phyloP scores from a whole-genome alignment of 2,113 vertebrate species.

The Blennius ocellaris region DNA sequence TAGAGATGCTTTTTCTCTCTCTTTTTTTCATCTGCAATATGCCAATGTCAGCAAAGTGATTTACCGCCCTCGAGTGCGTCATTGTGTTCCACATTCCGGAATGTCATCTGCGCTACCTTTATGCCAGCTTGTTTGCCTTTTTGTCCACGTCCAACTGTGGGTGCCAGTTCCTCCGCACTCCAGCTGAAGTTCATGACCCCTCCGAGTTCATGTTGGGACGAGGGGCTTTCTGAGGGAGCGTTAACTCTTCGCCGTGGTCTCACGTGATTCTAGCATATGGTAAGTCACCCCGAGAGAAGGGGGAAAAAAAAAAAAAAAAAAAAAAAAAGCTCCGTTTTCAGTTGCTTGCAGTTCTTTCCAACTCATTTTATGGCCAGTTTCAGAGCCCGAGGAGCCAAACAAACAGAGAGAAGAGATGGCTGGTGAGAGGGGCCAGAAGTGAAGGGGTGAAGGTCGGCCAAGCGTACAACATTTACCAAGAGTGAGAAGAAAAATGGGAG shows the following conservation, averaged over 20 bases:
- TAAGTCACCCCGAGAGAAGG: constrained; percentile 71
- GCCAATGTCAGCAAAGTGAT: constrained; percentile 68
- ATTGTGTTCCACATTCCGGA: constrained; percentile 67
- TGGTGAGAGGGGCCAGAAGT: constrained; percentile 45
- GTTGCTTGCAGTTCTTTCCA: constrained; percentile 68
- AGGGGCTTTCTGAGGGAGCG: constrained; percentile 39
- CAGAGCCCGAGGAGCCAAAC: constrained; percentile 61
- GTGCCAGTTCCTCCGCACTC: constrained; percentile 61
- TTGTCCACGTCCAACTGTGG: constrained; percentile 22
- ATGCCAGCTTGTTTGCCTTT: constrained; percentile 49
- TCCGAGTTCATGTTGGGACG: constrained; percentile 78
- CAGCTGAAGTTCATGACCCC: constrained; percentile 71
- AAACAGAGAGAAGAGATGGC: constrained; percentile 63
- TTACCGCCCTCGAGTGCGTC: constrained; percentile 54
- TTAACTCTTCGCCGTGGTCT: constrained; percentile 52
- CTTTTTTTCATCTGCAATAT: constrained; percentile 47
- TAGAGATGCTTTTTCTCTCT: constrained; percentile 11
- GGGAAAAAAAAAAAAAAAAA: too few species aligned
- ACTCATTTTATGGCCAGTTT: constrained; percentile 73
- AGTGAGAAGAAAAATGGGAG: not conserved
- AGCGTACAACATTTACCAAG: constrained; percentile 18
- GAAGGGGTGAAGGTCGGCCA: constrained; percentile 30
- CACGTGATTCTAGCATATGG: constrained; percentile 73
- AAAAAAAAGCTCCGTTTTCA: constrained; percentile 75
- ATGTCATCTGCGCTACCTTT: constrained; percentile 59